These are phyloP conservation scores for Sinocyclocheilus grahami DNA, from an alignment of 2,113 vertebrate genomes.

Conservation along the genomic window DNA sequence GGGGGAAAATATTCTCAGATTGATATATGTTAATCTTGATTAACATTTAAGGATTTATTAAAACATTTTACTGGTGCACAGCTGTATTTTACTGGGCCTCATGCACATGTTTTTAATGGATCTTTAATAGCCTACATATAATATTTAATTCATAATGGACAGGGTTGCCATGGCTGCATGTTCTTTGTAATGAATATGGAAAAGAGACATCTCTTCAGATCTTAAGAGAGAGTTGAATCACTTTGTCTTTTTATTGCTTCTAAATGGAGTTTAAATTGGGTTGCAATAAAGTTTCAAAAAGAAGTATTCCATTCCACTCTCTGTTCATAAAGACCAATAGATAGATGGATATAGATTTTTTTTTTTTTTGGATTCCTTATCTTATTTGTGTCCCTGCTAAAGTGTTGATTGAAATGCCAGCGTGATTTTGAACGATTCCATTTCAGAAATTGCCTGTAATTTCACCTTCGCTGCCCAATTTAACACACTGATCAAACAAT, in stretches of 20 bases:
- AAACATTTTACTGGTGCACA: not conserved
- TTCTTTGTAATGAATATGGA: not conserved
- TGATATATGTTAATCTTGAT: too few relatives aligned
- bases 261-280: slow-evolving; percentile 8
- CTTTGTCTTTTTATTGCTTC: slow-evolving; percentile 7
- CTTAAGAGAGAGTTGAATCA: not conserved
- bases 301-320: not conserved
- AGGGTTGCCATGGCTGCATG: slow-evolving; percentile 48
- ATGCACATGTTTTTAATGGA: not conserved
- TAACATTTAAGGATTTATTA: not conserved
- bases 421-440: slow-evolving; percentile 35
- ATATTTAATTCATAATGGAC: slow-evolving; percentile 66
- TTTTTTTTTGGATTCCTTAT: not conserved
- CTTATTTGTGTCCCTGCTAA: not conserved
- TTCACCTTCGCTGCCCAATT: slow-evolving; percentile 61
- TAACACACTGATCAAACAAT: slow-evolving; percentile 62
- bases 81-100: not conserved
- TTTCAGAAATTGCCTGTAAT: slow-evolving; percentile 58
- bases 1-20: too few relatives aligned
- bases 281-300: slow-evolving; percentile 2
- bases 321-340: not conserved
- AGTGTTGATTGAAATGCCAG: slow-evolving; percentile 40
- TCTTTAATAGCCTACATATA: not conserved
- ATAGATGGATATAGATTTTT: not conserved
- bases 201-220: slow-evolving; percentile 4